Base-by-base conservation (phyloP, 2,888 invertebrate genomes). In the Andrena minutula region DNA sequence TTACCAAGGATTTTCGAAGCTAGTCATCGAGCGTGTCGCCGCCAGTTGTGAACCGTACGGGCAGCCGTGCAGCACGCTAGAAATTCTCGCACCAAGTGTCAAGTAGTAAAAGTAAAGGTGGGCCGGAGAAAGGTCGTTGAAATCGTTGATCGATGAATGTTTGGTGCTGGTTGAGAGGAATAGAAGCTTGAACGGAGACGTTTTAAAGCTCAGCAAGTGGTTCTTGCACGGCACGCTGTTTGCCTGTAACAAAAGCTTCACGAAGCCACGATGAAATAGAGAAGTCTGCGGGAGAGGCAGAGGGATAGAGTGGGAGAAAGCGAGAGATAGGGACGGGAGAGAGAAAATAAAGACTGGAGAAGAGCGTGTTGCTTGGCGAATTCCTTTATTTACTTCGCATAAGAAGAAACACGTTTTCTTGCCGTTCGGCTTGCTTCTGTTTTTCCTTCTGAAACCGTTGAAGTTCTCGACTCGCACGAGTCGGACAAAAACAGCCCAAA, bases 1-100 rank as follows among this genome's bases (percentile, higher is more conserved):
- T 51, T 58, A 47, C 86, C 89, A 88, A 90, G 91, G 89, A 90
- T 91, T 76, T 86, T 86, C 83, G 88, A 87, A 88, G 20, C 91
- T 91, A 91, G 91, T 91, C 91, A 91, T 79, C 77, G 75, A 75
- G 75, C 76, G 84, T 76, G 73, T 81, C 71, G 60, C 74, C 71
- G 66, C 68, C 75, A 75, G 35, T 32, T 53, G 76, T 65, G 69
- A 70, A 65, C 20, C 72, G 28, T 71, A 49, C n/a, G 16, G 49
- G 30, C 41, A 75, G 41, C 64, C 61, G 68, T 61, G 51, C 75
- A 63, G 58, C 75, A 58, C 60, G 35, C 58, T 56, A 65, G n/a
- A 74, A 78, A 66, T 75, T 41, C 84, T 16, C 82, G 66, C 84
- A 86, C 75, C 75, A 76, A 88, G 84, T 87, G 87, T 87, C 87